These are phyloP conservation scores for Silvanus unidentatus DNA, from an alignment of 2,888 invertebrate genomes.

Conservation along the genomic window DNA sequence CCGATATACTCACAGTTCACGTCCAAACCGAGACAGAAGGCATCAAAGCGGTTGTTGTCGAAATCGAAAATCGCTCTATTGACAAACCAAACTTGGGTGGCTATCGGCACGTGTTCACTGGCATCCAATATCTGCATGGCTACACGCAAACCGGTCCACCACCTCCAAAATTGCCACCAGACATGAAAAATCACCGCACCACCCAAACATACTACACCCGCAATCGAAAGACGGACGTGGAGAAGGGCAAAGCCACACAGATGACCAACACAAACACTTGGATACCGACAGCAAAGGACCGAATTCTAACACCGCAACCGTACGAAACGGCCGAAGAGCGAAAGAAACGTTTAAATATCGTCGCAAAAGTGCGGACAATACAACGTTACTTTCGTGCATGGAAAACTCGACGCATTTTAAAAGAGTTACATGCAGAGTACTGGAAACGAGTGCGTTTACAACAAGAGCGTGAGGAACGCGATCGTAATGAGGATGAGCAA, in stretches of 20 bases:
- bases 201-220: constrained; percentile 58
- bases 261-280: constrained; percentile 53
- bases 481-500: constrained; percentile 48
- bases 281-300: constrained; percentile 60
- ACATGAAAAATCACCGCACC: constrained; percentile 54
- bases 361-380: constrained; percentile 51
- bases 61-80: constrained; percentile 55
- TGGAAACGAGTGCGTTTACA: constrained; percentile 51
- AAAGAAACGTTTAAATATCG: constrained; percentile 52
- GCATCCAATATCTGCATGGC: constrained; percentile 72
- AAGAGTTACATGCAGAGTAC: constrained; percentile 49
- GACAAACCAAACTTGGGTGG: constrained; percentile 78
- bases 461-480: constrained; percentile 47
- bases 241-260: constrained; percentile 56
- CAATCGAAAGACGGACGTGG: constrained; percentile 52
- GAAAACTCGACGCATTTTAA: constrained; percentile 50
- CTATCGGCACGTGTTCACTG: constrained; percentile 65
- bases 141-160: constrained; percentile 73
- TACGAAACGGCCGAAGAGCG: constrained; percentile 64
- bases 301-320: constrained; percentile 53
- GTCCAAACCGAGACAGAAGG: constrained; percentile 46
- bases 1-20: constrained; percentile 54
- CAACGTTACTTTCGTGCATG: constrained; percentile 61
- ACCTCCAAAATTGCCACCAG: constrained; percentile 49
- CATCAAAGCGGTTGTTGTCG: constrained; percentile 50